phyloP scores from a whole-genome alignment of 2,113 vertebrate species.

The Probosciger aterrimus region DNA sequence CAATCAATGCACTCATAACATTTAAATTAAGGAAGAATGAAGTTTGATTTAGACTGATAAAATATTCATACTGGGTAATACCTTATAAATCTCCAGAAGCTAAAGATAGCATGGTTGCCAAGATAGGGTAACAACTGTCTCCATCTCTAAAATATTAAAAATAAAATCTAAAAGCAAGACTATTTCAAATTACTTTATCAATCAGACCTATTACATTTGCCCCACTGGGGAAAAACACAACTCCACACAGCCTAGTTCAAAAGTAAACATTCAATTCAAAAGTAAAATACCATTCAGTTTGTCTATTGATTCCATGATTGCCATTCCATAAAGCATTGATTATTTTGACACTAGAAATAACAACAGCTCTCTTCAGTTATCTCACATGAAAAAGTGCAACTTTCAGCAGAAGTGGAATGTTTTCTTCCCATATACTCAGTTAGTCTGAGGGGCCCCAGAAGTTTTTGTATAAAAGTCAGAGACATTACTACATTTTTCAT shows the following conservation, averaged over 20 bases:
- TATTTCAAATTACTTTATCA: neutral
- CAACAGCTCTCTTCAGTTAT: neutral
- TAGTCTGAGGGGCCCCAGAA: neutral
- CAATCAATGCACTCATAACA: neutral
- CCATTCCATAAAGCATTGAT: neutral
- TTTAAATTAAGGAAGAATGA: neutral
- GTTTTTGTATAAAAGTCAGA: neutral
- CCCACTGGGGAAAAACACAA: fast-evolving
- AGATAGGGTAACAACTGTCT: neutral
- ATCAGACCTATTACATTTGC: neutral
- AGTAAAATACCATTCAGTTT: neutral
- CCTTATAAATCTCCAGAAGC: neutral
- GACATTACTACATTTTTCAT: neutral
- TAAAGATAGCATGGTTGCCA: neutral
- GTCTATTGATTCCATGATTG: neutral
- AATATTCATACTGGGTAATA: neutral
- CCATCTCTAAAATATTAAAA: neutral
- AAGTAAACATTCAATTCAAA: neutral
- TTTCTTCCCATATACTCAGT: neutral
- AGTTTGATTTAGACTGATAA: neutral
- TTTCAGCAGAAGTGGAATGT: neutral
- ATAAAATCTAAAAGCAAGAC: neutral
- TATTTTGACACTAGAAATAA: neutral
- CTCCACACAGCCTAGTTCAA: neutral
- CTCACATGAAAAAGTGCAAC: neutral